These are phyloP conservation scores for Virgularia gustaviana DNA, from an alignment of 92 coral and sea anemone species.

Conservation along the genomic window DNA sequence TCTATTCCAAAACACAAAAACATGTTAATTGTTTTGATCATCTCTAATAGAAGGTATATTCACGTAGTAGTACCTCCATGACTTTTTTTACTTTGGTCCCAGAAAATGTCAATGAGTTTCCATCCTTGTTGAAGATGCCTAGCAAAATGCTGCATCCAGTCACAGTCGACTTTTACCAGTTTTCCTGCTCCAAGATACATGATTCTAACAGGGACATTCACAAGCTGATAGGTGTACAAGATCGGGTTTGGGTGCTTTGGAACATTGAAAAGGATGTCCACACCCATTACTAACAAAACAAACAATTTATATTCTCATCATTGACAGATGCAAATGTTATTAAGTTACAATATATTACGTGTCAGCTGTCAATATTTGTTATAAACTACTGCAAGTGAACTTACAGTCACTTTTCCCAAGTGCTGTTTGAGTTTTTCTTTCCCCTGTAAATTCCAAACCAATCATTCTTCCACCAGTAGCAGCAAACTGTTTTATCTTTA, in stretches of 20 bases:
- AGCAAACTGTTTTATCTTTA: slow-evolving; percentile 37
- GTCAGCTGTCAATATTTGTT: too few species aligned
- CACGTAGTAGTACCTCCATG: slow-evolving; percentile 70
- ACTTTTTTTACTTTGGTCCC: slow-evolving; percentile 95
- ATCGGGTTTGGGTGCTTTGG: slow-evolving; percentile 83
- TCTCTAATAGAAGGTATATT: neutral
- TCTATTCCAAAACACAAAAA: slow-evolving; percentile 43
- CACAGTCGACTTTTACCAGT: slow-evolving; percentile 91
- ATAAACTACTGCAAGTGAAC: neutral
- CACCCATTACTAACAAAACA: slow-evolving; percentile 66
- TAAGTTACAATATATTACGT: neutral
- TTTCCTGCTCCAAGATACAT: slow-evolving; percentile 95
- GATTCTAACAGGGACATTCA: slow-evolving; percentile 83
- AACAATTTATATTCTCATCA: neutral
- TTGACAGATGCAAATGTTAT: neutral
- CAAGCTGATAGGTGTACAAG: slow-evolving; percentile 73
- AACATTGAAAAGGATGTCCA: slow-evolving; percentile 89
- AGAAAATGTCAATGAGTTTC: slow-evolving; percentile 82
- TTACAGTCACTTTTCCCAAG: slow-evolving; percentile 35
- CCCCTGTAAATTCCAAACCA: slow-evolving; percentile 37
- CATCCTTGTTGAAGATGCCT: slow-evolving; percentile 78
- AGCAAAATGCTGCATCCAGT: slow-evolving; percentile 90
- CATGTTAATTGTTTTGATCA: neutral
- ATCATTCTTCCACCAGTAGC: slow-evolving; percentile 33
- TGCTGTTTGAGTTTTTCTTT: slow-evolving; percentile 21